These are phyloP conservation scores for Nettapus auritus DNA, from an alignment of 2,113 vertebrate species.

Conservation along the genomic window DNA sequence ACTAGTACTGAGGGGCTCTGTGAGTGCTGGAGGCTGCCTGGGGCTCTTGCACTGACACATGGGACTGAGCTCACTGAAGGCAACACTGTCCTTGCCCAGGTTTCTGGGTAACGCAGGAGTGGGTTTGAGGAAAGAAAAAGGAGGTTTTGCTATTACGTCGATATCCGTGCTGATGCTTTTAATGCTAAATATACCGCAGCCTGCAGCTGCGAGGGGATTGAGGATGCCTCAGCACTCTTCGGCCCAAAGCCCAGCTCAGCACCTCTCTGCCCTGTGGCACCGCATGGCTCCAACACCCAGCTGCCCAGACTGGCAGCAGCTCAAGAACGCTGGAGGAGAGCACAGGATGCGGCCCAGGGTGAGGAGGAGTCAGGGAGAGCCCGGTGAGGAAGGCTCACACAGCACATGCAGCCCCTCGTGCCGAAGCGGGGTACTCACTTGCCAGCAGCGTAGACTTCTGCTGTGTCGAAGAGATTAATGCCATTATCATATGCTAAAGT, in stretches of 20 bases:
- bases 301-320: not conserved
- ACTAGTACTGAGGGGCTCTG: not conserved
- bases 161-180: not conserved
- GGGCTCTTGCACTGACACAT: not conserved
- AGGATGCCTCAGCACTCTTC: not conserved
- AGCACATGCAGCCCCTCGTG: not conserved
- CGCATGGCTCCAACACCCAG: no score
- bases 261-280: no score
- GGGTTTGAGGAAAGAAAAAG: not conserved
- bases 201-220: not conserved
- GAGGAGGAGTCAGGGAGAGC: not conserved
- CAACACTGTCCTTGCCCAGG: not conserved
- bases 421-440: slow-evolving; percentile 85
- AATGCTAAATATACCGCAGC: not conserved
- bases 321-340: not conserved
- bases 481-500: slow-evolving; percentile 98
- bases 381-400: not conserved
- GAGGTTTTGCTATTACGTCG: not conserved
- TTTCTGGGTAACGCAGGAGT: not conserved
- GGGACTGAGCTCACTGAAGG: not conserved
- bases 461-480: slow-evolving; percentile 99
- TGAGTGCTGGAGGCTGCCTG: not conserved
- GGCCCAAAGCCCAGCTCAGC: not conserved
- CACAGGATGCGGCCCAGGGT: not conserved
- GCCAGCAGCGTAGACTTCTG: slow-evolving; percentile 96